Base-by-base conservation (phyloP, 2,888 invertebrate genomes). In the Platycnemis pennipes region DNA sequence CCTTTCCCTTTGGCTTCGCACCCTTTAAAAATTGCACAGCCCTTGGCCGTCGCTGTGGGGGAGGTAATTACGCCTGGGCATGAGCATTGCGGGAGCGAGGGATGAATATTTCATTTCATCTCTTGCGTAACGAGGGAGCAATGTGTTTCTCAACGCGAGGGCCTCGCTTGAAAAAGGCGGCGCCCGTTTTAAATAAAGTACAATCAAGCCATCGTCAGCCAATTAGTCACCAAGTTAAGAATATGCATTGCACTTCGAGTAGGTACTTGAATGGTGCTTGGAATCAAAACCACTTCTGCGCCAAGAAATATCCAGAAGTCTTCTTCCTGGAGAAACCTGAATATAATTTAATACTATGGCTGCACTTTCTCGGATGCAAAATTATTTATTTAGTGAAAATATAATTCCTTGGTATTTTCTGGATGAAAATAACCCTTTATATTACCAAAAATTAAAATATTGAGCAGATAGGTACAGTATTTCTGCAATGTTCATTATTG, bases 51-150 rank as follows among this genome's bases (percentile, higher is more conserved):
- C 31, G 77, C 77, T 8, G 5, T 5, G 37, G 77, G 11, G 77
- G 77, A 31, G 26, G 2, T 26, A 77, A 77, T 77, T 26, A 16
- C 16, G 77, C 31, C 37, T 13, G 77, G 37, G 37, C 11, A n/a
- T 31, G 77, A 2, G 16, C 77, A 16, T 11, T 77, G 31, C 63
- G 8, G 77, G 37, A 77, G 77, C 37, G 13, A 37, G 16, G 37
- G 77, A 77, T 31, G 31, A 77, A 77, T 77, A 77, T 77, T 77
- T 77, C 69, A 77, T 77, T 77, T 77, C 77, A 77, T 31, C 16
- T 16, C 31, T 77, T 77, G 77, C 77, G 26, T 77, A 77, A 77
- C 77, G 77, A 37, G 37, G 77, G 1, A n/a, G 0, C 77, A 13
- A 37, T 37, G 13, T 37, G 77, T 77, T 77, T 77, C 77, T 1